Percentiles rank a stretch among this genome's conserved stretches.
Evolutionary conservation across 1,140 invertebrate genomes (phyloP).

Genomic region (Vanessa atalanta): DNA sequence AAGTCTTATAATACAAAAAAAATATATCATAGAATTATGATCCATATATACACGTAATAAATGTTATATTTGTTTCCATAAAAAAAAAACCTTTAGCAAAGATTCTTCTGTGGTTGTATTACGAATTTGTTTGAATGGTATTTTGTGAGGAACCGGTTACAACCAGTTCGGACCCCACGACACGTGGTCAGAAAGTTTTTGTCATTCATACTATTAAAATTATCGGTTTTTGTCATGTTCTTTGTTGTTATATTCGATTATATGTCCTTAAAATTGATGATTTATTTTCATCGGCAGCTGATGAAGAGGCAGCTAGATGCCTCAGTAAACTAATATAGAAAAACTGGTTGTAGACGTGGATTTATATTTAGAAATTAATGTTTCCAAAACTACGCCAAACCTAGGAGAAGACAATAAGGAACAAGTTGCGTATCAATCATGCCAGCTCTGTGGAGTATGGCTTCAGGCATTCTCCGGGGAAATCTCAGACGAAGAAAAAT

Average conservation of each 20-base stretch:
- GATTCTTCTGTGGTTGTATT: background rate
- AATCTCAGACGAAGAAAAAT: constrained; percentile 26
- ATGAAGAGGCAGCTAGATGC: constrained; percentile 9
- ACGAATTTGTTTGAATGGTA: constrained; percentile 69
- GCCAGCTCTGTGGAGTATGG: constrained; percentile 17
- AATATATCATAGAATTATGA: background rate
- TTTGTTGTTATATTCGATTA: constrained; percentile 36
- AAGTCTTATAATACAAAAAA: background rate
- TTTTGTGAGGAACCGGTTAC: constrained; percentile 69
- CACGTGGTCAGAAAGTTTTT: constrained; percentile 71
- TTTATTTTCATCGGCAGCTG: constrained; percentile 55
- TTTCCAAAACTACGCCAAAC: background rate
- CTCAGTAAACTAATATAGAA: background rate
- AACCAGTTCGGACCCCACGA: constrained; percentile 65
- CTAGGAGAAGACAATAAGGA: constrained; percentile 14
- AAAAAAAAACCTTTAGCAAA: too few relatives aligned
- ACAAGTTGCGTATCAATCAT: constrained; percentile 32
- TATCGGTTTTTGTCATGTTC: constrained; percentile 65
- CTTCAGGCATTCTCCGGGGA: constrained; percentile 23
- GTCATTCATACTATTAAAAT: constrained; percentile 69
- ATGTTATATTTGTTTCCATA: constrained; percentile 34
- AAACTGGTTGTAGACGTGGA: constrained; percentile 9
- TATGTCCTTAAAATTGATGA: constrained; percentile 39
- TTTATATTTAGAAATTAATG: background rate
- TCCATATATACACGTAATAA: constrained; percentile 11